Evolutionary conservation across 2,113 vertebrate species (phyloP).

Genomic region (Podarcis cretensis): DNA sequence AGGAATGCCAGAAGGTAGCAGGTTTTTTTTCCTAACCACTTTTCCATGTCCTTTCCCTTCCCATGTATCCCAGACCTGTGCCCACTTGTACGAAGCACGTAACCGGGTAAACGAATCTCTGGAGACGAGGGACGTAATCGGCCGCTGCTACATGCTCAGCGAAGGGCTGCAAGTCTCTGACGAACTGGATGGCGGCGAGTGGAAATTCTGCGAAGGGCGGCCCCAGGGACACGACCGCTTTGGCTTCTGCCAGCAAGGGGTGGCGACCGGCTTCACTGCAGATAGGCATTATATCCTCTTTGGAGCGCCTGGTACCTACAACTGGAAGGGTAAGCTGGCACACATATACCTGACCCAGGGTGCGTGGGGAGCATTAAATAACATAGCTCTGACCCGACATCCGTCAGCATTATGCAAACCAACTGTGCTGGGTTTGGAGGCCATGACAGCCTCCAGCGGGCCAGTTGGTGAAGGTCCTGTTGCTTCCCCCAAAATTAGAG

Average conservation of each 20-base stretch:
- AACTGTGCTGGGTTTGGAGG: background rate
- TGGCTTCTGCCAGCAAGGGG: constrained; percentile 95
- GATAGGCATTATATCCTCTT: constrained; percentile 92
- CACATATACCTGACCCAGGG: background rate
- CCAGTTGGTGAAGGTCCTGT: background rate
- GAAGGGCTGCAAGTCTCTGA: constrained; percentile 87
- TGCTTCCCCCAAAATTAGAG: background rate
- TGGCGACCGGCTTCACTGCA: constrained; percentile 90
- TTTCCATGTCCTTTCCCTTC: background rate
- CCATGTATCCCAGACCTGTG: constrained; percentile 81
- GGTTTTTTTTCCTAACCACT: background rate
- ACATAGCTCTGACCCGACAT: background rate
- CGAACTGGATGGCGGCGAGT: constrained; percentile 91
- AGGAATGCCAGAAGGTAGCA: background rate
- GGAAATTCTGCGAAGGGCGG: constrained; percentile 95
- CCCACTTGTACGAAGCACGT: constrained; percentile 91
- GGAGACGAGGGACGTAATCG: constrained; percentile 91
- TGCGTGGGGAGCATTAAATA: background rate
- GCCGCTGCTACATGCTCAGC: constrained; percentile 93
- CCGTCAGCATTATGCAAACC: background rate
- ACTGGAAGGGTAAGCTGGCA: constrained; percentile 92
- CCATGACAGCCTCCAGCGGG: background rate
- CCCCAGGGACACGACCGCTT: constrained; percentile 93
- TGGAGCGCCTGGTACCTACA: constrained; percentile 94
- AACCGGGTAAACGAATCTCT: constrained; percentile 85